These are phyloP conservation scores for Drosophila colorata DNA, from an alignment of 2,888 invertebrate species.

Conservation along the genomic window DNA sequence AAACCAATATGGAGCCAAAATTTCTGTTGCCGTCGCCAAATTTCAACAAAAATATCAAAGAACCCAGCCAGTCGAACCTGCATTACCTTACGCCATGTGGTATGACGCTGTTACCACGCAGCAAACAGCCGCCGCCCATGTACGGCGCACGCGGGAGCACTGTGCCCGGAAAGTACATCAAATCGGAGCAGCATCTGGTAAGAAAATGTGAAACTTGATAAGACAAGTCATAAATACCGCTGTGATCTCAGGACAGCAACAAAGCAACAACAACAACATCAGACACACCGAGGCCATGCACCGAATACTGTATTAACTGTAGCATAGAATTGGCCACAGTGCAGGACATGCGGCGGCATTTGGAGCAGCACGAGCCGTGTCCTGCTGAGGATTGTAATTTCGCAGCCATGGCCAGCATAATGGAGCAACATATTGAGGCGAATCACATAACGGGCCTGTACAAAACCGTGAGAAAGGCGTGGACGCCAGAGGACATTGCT, in stretches of 20 bases:
- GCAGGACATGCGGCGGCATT: conserved; percentile 88
- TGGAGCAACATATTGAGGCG: conserved; percentile 92
- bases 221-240: not conserved
- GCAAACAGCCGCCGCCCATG: conserved; percentile 85
- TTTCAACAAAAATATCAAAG: conserved; percentile 64
- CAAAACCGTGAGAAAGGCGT: conserved; percentile 90
- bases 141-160: conserved; percentile 84
- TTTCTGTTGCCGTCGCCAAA: conserved; percentile 81
- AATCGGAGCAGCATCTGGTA: conserved; percentile 35
- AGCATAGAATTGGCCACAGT: conserved; percentile 89
- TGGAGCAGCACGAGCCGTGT: conserved; percentile 91
- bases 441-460: conserved; percentile 94
- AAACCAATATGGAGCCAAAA: conserved; percentile 74
- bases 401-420: conserved; percentile 86
- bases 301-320: conserved; percentile 92
- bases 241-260: conserved; percentile 5
- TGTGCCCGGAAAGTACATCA: conserved; percentile 79
- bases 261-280: not conserved
- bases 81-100: conserved; percentile 83
- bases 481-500: conserved; percentile 92
- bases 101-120: conserved; percentile 81
- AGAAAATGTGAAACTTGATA: not conserved
- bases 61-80: conserved; percentile 35
- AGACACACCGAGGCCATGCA: conserved; percentile 25
- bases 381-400: conserved; percentile 90